Evolutionary conservation across 1,140 invertebrate genomes (phyloP), one percentile per base, ranked within the genome.

Genomic region (Argopecten irradians): DNA sequence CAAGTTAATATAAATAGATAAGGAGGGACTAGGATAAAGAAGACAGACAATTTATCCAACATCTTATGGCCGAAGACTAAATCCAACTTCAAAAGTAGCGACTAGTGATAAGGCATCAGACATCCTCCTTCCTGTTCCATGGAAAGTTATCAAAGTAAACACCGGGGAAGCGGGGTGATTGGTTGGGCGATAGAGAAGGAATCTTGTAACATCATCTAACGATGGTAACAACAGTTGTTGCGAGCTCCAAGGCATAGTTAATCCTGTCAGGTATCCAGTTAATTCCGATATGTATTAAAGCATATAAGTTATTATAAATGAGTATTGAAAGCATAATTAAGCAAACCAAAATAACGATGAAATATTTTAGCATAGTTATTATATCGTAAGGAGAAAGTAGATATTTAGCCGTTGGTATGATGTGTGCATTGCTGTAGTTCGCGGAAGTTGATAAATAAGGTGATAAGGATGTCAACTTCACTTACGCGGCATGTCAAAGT

Each of bases 101-200:
- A 71, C 7, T 28, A 5, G 14, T 71, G 55, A 71, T 71, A n/a
- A n/a, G 8, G n/a, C n/a, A n/a, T 71, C n/a, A 71, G 55, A n/a
- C 55, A 71, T 71, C 22, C 13, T 19, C 43, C 43, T 55, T 55
- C 55, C n/a, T 71, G n/a, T 71, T 71, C 55, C 55, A 28, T n/a
- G 55, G 22, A 71, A 71, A 71, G 19, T 71, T 71, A 71, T 71
- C 55, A 71, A 71, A 71, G 55, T 71, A n/a, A n/a, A 71, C 43
- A 55, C 14, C n/a, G n/a, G 55, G 55, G 28, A n/a, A 28, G 22
- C 43, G n/a, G 22, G 5, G 22, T 71, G 55, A 71, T 71, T 71
- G 55, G 55, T 7, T n/a, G 11, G 19, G 2, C 28, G 55, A 71
- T 71, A 71, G 55, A 28, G 55, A 71, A 5, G n/a, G 55, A 71